Evolutionary conservation across 2,113 vertebrate genomes (phyloP).

Genomic region (Dasyprocta punctata): DNA sequence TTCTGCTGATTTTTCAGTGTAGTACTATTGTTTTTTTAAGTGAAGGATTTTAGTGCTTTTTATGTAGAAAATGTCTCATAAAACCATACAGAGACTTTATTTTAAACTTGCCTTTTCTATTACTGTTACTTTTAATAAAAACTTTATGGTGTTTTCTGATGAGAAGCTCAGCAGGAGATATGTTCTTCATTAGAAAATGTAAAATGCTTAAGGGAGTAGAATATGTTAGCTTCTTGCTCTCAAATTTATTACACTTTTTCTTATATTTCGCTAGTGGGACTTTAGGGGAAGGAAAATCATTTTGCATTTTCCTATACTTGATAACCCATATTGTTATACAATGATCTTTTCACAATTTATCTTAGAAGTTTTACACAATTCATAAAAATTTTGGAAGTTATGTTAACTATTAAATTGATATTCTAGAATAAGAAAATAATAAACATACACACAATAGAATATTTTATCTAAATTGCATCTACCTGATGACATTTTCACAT

Average conservation of each 20-base stretch:
- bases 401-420: slow-evolving; percentile 62
- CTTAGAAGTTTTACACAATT: slow-evolving; percentile 47
- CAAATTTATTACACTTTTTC: slow-evolving; percentile 76
- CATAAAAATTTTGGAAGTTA: slow-evolving; percentile 52
- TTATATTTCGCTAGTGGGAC: slow-evolving; percentile 65
- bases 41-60: slow-evolving; percentile 78
- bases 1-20: slow-evolving; percentile 74
- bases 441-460: neutral
- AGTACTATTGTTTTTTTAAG: slow-evolving; percentile 82
- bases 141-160: slow-evolving; percentile 82
- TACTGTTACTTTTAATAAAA: slow-evolving; percentile 85
- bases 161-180: slow-evolving; percentile 73
- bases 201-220: slow-evolving; percentile 68
- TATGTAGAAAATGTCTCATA: slow-evolving; percentile 79
- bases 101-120: slow-evolving; percentile 80
- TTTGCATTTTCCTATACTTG: slow-evolving; percentile 65
- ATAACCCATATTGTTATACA: slow-evolving; percentile 48
- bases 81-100: slow-evolving; percentile 71
- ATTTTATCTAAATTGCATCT: slow-evolving; percentile 73
- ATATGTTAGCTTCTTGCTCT: slow-evolving; percentile 76
- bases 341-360: slow-evolving; percentile 69
- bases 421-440: slow-evolving; percentile 59
- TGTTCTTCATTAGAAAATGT: slow-evolving; percentile 81
- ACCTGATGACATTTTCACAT: slow-evolving; percentile 57
- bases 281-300: slow-evolving; percentile 49